Conservation (phyloP, 2,888 invertebrate species). For the Agrochola lota region DNA sequence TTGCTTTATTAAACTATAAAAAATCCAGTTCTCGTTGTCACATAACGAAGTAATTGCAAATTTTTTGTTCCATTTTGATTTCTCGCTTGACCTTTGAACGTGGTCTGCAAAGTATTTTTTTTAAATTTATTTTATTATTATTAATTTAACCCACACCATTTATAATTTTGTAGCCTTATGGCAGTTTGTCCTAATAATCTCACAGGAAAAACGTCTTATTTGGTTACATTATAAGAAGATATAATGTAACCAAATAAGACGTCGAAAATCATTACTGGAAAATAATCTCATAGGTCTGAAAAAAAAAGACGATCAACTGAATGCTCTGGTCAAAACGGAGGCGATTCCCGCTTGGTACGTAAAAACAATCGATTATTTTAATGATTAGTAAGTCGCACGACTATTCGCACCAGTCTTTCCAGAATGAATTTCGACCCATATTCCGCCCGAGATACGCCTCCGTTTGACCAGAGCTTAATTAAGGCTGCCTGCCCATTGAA, state of each 20-base stretch:
- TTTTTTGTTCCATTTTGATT: background rate
- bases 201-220: background rate
- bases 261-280: background rate
- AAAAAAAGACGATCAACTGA: too few species aligned
- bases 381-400: background rate
- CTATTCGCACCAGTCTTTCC: too few species aligned
- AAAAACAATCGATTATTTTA: background rate
- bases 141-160: background rate
- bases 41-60: background rate
- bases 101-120: background rate
- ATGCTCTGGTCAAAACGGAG: too few species aligned
- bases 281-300: too few species aligned
- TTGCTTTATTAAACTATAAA: background rate
- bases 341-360: fast-evolving
- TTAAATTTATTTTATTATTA: too few species aligned
- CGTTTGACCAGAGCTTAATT: background rate
- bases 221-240: too few species aligned
- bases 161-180: too few species aligned
- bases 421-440: too few species aligned
- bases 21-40: background rate
- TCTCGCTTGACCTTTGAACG: background rate
- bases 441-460: background rate
- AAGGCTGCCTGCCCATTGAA: too few species aligned
- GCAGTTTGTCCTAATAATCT: too few species aligned
- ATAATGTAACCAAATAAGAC: background rate